These are phyloP conservation scores for Poecilia picta DNA, from an alignment of 2,797 vertebrate genomes.

Conservation along the genomic window DNA sequence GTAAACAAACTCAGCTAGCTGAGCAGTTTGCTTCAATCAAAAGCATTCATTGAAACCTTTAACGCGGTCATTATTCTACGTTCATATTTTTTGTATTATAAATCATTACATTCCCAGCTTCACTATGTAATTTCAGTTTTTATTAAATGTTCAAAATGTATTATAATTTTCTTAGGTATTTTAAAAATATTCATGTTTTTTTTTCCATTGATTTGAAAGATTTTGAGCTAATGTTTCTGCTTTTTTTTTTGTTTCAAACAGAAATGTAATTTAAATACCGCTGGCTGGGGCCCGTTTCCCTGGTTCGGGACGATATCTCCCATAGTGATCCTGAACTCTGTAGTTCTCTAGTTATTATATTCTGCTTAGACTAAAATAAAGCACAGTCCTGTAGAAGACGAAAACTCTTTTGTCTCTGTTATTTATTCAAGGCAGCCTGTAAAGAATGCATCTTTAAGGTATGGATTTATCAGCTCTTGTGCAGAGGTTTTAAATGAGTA, in stretches of 20 bases:
- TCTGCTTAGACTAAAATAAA: conserved; percentile 91
- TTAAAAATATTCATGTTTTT: conserved; percentile 55
- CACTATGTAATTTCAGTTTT: conserved; percentile 57
- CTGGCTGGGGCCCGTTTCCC: conserved; percentile 80
- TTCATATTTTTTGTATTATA: conserved; percentile 55
- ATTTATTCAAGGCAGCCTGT: conserved; percentile 43
- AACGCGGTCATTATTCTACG: conserved; percentile 61
- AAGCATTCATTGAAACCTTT: conserved; percentile 76
- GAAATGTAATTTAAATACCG: conserved; percentile 83
- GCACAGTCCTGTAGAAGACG: conserved; percentile 87
- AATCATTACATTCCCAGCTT: conserved; percentile 77
- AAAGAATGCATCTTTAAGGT: conserved; percentile 52
- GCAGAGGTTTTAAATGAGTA: conserved; percentile 58
- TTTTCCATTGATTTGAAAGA: conserved; percentile 66
- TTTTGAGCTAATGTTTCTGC: conserved; percentile 66
- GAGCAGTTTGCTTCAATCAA: conserved; percentile 76
- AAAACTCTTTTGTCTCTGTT: conserved; percentile 69
- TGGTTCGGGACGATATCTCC: conserved; percentile 79
- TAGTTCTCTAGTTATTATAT: conserved; percentile 90
- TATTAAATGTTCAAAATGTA: conserved; percentile 54
- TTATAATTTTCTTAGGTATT: conserved; percentile 59
- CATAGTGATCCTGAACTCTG: conserved; percentile 87
- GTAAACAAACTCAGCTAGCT: conserved; percentile 73
- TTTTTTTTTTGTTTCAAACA: conserved; percentile 71
- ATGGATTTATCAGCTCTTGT: conserved; percentile 29